A percentile compares a stretch with the other conserved stretches of the same genome.
Conservation (phyloP, 1,140 invertebrate genomes). For the Mercenaria mercenaria region DNA sequence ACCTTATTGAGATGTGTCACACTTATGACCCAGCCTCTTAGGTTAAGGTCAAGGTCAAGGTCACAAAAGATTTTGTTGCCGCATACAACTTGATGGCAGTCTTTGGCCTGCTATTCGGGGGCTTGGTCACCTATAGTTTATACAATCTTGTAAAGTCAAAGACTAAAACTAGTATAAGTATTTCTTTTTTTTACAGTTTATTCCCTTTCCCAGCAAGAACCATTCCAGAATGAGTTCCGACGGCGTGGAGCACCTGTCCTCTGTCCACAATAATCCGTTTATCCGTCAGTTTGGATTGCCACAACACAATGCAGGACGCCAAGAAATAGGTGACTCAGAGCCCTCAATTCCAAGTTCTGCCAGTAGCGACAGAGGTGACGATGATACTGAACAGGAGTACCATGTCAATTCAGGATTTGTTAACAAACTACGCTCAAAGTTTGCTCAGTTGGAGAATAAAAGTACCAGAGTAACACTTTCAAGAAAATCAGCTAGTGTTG, state of each 20-base stretch:
- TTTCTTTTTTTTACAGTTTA: background rate
- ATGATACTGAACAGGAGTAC: slow-evolving; percentile 79
- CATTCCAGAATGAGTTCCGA: slow-evolving; percentile 42
- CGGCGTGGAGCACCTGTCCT: slow-evolving; percentile 50
- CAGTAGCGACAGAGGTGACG: slow-evolving; percentile 62
- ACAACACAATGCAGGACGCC: background rate
- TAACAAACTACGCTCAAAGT: slow-evolving; percentile 81
- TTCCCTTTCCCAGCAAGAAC: background rate
- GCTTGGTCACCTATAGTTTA: too few species aligned
- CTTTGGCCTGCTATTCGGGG: too few species aligned
- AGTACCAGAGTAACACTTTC: slow-evolving; percentile 55
- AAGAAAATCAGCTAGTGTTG: slow-evolving; percentile 80
- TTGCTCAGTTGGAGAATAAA: slow-evolving; percentile 74
- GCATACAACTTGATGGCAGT: too few species aligned
- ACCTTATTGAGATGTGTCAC: too few species aligned
- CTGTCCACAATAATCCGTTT: slow-evolving; percentile 68
- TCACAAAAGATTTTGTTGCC: too few species aligned
- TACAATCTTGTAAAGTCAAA: too few species aligned
- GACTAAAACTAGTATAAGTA: too few species aligned
- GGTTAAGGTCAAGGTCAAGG: too few species aligned
- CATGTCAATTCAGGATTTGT: slow-evolving; percentile 83
- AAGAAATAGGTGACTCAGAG: background rate
- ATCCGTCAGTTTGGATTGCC: slow-evolving; percentile 37
- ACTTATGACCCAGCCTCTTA: too few species aligned
- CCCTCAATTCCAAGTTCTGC: background rate